phyloP scores from a whole-genome alignment of 2,888 invertebrate species.

The Meiosimyza decipiens region DNA sequence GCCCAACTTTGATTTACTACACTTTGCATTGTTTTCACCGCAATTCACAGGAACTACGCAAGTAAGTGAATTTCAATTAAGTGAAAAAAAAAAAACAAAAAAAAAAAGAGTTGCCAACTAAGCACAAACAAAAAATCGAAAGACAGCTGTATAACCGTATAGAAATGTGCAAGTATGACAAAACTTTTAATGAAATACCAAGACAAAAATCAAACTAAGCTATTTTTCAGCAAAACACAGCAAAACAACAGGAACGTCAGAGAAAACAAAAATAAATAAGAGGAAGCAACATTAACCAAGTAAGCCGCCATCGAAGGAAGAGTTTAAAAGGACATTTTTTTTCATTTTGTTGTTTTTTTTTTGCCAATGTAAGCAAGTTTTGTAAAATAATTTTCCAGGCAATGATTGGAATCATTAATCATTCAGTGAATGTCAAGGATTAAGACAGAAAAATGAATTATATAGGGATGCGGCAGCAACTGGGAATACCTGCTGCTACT shows the following conservation, averaged over 20 bases:
- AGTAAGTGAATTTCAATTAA: too few relatives aligned
- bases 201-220: conserved; percentile 25
- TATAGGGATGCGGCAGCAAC: conserved; percentile 24
- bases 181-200: conserved; percentile 35
- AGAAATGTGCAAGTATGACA: background rate
- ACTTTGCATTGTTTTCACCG: too few relatives aligned
- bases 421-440: conserved; percentile 44
- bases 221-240: conserved; percentile 14
- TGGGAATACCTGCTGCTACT: conserved; percentile 3
- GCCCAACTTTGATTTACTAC: too few relatives aligned
- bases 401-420: conserved; percentile 46
- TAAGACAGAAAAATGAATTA: conserved; percentile 33
- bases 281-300: conserved; percentile 6
- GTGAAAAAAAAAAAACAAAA: too few relatives aligned
- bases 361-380: conserved; percentile 29
- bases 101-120: too few relatives aligned
- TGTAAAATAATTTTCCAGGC: conserved; percentile 31
- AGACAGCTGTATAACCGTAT: too few relatives aligned
- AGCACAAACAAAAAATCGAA: too few relatives aligned
- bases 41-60: too few relatives aligned
- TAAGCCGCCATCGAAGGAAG: background rate
- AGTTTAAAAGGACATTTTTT: too few relatives aligned
- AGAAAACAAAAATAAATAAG: conserved; percentile 2
- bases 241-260: conserved; percentile 15
- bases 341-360: background rate